These are phyloP conservation scores for Tetragonula carbonaria DNA, from an alignment of 2,888 invertebrate species.

Conservation along the genomic window DNA sequence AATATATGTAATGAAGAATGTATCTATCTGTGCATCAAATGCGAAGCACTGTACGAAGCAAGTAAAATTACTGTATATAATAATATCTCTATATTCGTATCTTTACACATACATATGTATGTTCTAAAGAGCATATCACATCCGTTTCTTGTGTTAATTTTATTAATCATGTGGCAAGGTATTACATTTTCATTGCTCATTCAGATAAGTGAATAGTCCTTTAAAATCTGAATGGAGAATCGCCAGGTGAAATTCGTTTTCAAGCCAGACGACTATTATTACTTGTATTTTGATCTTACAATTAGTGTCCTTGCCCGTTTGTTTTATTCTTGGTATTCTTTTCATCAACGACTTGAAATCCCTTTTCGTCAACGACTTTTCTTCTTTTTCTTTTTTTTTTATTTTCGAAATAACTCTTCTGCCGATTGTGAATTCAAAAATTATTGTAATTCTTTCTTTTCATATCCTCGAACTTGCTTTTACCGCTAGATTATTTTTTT, in stretches of 20 bases:
- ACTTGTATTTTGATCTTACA: background rate
- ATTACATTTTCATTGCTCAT: background rate
- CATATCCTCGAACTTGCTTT: background rate
- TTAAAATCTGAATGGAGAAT: background rate
- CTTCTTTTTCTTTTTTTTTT: background rate
- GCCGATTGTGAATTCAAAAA: background rate
- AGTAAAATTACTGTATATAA: background rate
- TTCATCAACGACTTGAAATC: background rate
- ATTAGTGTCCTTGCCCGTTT: background rate
- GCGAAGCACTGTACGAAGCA: background rate
- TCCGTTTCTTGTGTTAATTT: background rate
- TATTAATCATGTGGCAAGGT: background rate
- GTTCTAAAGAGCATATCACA: background rate
- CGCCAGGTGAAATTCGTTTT: background rate
- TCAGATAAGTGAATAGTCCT: background rate
- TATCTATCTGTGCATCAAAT: slow-evolving; percentile 6
- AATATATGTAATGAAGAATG: background rate
- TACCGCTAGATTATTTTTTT: background rate
- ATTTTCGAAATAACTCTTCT: background rate
- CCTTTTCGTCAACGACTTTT: no score
- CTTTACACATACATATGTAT: background rate
- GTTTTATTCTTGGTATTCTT: background rate
- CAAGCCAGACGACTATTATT: background rate
- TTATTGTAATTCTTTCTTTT: background rate
- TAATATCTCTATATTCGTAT: background rate